Conservation (phyloP, 2,888 invertebrate genomes). For the Andrena camellia region DNA sequence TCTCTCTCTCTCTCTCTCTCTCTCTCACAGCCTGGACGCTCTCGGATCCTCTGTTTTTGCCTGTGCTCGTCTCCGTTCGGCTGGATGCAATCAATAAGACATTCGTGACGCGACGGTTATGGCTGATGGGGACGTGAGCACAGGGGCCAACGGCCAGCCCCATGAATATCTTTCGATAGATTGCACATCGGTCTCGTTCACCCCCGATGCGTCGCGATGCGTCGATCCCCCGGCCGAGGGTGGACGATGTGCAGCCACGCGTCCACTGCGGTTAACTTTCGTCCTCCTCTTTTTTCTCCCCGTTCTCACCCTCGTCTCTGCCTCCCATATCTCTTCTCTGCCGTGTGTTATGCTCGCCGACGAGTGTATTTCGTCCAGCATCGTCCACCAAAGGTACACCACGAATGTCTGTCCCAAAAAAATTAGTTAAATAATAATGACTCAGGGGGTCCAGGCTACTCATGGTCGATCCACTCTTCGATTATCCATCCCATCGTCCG, state of each 20-base stretch:
- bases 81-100: constrained; percentile 84
- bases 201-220: constrained; percentile 74
- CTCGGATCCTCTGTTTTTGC: constrained; percentile 67
- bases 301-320: not conserved
- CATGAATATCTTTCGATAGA: constrained; percentile 86
- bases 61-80: constrained; percentile 67
- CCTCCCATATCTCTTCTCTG: constrained; percentile 24
- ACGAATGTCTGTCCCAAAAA: too few relatives aligned
- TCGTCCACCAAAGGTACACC: not conserved
- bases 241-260: constrained; percentile 80
- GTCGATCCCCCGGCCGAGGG: constrained; percentile 71
- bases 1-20: constrained; percentile 39
- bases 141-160: constrained; percentile 81
- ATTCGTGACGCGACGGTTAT: constrained; percentile 85
- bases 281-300: constrained; percentile 29
- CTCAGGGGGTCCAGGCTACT: too few relatives aligned
- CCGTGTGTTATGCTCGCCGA: constrained; percentile 10
- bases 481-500: constrained; percentile 25
- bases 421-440: too few relatives aligned
- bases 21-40: constrained; percentile 39
- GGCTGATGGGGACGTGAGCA: constrained; percentile 80
- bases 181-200: constrained; percentile 83
- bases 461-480: not conserved
- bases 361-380: constrained; percentile 25
- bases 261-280: constrained; percentile 82